Base-by-base conservation (phyloP, 2,888 invertebrate genomes). In the Oligia strigilis region DNA sequence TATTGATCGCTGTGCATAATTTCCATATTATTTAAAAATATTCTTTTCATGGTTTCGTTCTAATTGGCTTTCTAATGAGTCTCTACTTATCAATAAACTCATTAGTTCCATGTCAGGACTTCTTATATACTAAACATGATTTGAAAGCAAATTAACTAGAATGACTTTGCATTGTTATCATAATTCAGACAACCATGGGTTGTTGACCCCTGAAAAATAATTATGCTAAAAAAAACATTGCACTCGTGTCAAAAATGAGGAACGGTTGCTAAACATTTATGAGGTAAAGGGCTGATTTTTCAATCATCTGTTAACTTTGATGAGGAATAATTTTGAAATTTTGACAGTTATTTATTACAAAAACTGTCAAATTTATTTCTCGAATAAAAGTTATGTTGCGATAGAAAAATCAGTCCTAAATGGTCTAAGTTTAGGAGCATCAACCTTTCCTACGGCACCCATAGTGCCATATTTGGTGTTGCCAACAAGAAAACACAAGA, bases 21-120 rank as follows among this genome's bases (percentile, higher is more conserved):
- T 75, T 60, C n/a, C 5, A 78, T 62, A 36, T 36, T 46, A 46
- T 46, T 46, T 52, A 60, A 73, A 79, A 64, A 40, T 67, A 70
- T 65, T 73, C 43, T 55, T 8, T 65, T 62, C 64, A 60, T 52
- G 9, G 1, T 29, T 70, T 23, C 43, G 3, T 17, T 14, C 14
- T 79, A 72, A 65, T 72, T 70, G 64, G 36, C 46, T 58, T 64
- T 64, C 13, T 60, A 73, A 82, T 72, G 66, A 64, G 19, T n/a
- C 3, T 65, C 69, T 49, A 43, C 9, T 9, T 43, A 62, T 43
- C 19, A 74, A 64, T 67, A 62, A 76, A 76, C 62, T 76, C 60
- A 72, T 85, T 80, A 75, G 55, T 72, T n/a, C 11, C 13, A 8
- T 13, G 49, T 52, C 29, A 11, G 19, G n/a, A 72, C n/a, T 43